Evolutionary conservation across 2,797 vertebrate genomes (phyloP).

Genomic region (Macroramphosus scolopax): DNA sequence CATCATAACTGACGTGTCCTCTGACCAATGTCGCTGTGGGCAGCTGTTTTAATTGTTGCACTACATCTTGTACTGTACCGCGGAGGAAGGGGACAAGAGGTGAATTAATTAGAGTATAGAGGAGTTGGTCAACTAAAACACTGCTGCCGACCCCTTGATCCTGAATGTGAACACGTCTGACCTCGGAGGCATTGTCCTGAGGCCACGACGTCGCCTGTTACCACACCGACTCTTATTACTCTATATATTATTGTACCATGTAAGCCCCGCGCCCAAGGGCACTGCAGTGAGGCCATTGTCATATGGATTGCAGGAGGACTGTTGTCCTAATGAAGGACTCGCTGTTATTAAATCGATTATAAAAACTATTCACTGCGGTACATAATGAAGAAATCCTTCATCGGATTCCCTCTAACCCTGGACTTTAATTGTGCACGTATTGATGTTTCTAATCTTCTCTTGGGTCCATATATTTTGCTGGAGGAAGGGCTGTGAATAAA

Average conservation of each 20-base stretch:
- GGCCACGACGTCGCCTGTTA: conserved; percentile 16
- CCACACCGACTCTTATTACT: conserved; percentile 39
- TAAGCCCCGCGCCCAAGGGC: conserved; percentile 33
- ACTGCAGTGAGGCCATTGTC: conserved; percentile 24
- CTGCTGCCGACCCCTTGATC: conserved; percentile 28
- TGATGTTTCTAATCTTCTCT: conserved; percentile 50
- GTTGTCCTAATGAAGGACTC: conserved; percentile 47
- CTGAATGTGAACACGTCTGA: conserved; percentile 15
- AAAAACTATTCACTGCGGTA: conserved; percentile 47
- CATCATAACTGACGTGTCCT: conserved; percentile 22
- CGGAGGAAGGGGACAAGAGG: conserved; percentile 22
- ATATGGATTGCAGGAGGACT: conserved; percentile 36
- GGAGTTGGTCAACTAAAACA: conserved; percentile 30
- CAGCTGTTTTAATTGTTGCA: conserved; percentile 53
- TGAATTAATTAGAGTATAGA: conserved; percentile 57
- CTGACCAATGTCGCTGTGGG: conserved; percentile 26
- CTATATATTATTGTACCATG: conserved; percentile 26
- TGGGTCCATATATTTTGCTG: conserved; percentile 31
- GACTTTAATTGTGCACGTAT: conserved; percentile 54
- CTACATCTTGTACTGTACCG: conserved; percentile 24
- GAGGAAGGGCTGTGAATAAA: conserved; percentile 35
- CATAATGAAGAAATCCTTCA: conserved; percentile 62
- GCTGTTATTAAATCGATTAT: conserved; percentile 60
- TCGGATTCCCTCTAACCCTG: conserved; percentile 29
- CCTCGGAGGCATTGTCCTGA: conserved; percentile 22